These are phyloP conservation scores for Lochmaea capreae DNA, from an alignment of 2,888 invertebrate genomes.

Conservation along the genomic window DNA sequence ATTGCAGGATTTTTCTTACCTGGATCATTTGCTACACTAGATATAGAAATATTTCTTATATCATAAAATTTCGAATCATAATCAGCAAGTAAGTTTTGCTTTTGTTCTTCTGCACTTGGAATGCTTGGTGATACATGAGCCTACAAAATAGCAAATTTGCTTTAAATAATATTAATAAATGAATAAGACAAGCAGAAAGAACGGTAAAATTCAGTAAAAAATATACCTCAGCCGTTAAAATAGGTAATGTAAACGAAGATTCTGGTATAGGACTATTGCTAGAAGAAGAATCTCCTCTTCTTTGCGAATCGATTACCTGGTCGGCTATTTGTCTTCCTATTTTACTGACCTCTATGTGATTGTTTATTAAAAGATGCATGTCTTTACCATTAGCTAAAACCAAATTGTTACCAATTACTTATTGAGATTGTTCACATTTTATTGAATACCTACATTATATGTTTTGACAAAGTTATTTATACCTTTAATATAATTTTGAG, in stretches of 20 bases:
- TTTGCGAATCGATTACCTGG: slow-evolving; percentile 75
- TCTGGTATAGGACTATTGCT: slow-evolving; percentile 67
- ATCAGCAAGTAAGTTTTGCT: slow-evolving; percentile 51
- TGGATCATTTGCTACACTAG: slow-evolving; percentile 67
- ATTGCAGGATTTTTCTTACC: slow-evolving; percentile 57
- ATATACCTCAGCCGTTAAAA: slow-evolving; percentile 58
- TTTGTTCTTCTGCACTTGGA: slow-evolving; percentile 58
- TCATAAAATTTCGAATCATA: slow-evolving; percentile 53
- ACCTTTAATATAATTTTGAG: too few relatives aligned
- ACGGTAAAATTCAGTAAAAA: slow-evolving; percentile 4
- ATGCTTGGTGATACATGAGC: slow-evolving; percentile 64
- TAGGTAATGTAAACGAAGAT: slow-evolving; percentile 58
- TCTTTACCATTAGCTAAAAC: slow-evolving; percentile 69
- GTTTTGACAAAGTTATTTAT: too few relatives aligned
- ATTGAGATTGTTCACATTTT: background rate
- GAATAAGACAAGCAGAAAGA: background rate
- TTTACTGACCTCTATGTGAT: slow-evolving; percentile 85
- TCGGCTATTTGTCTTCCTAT: slow-evolving; percentile 88
- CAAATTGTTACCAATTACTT: background rate
- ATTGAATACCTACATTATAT: too few relatives aligned
- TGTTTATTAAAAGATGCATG: slow-evolving; percentile 78
- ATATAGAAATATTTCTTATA: slow-evolving; percentile 66
- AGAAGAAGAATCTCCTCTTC: slow-evolving; percentile 67
- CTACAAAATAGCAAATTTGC: slow-evolving; percentile 51
- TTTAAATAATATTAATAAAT: slow-evolving; percentile 14